These are phyloP conservation scores for Drosophila sturtevanti DNA, from an alignment of 1,140 invertebrate genomes.

Conservation along the genomic window DNA sequence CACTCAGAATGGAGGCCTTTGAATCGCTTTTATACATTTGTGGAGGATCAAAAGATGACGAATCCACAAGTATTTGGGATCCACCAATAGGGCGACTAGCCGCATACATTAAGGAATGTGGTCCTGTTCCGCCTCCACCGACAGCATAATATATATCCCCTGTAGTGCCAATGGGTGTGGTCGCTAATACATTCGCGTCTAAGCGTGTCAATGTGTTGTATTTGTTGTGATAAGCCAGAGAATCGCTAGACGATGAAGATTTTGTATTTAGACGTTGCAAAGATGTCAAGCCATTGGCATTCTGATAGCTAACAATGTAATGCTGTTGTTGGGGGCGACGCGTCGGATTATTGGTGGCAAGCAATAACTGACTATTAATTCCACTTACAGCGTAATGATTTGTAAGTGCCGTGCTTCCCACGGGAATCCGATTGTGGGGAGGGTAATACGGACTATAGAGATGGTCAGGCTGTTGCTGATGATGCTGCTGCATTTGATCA, in stretches of 20 bases:
- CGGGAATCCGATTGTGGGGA: constrained; percentile 25
- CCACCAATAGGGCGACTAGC: constrained; percentile 73
- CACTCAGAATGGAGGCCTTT: constrained; percentile 75
- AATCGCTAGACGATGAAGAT: constrained; percentile 82
- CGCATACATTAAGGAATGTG: constrained; percentile 76
- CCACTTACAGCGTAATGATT: constrained; percentile 52
- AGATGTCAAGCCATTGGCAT: constrained; percentile 39
- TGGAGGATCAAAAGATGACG: constrained; percentile 56
- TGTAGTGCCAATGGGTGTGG: constrained; percentile 42
- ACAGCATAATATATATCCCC: constrained; percentile 68
- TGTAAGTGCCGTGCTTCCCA: constrained; percentile 24
- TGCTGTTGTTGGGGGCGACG: constrained; percentile 38
- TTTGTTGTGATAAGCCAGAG: constrained; percentile 75
- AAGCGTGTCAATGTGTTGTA: constrained; percentile 73
- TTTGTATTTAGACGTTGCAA: constrained; percentile 75
- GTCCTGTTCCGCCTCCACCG: constrained; percentile 13
- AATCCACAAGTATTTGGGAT: constrained; percentile 73
- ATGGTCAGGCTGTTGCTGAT: constrained; percentile 36
- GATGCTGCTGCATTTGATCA: constrained; percentile 51
- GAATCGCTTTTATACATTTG: constrained; percentile 82
- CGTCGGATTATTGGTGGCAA: constrained; percentile 31
- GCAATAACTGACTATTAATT: constrained; percentile 27
- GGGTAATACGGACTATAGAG: constrained; percentile 47
- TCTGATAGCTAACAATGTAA: constrained; percentile 64
- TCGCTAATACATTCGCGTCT: constrained; percentile 61